These are phyloP conservation scores for Abscondita cerata DNA, from an alignment of 2,888 invertebrate species.

Conservation along the genomic window DNA sequence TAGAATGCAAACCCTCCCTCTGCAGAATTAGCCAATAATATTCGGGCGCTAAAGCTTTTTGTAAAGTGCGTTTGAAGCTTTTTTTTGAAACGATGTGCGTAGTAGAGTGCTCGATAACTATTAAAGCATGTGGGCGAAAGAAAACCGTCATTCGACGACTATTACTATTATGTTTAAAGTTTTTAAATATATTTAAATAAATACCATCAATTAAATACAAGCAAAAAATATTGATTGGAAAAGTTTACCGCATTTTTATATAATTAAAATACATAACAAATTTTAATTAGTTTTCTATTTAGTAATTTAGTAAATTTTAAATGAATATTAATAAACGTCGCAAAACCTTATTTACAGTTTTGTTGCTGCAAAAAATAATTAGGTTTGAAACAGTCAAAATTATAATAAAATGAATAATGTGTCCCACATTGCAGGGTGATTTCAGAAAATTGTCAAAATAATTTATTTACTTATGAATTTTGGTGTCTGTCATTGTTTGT, in stretches of 20 bases:
- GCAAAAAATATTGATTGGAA: too few relatives aligned
- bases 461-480: too few relatives aligned
- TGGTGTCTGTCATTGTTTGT: too few relatives aligned
- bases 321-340: too few relatives aligned
- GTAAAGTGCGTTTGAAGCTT: conserved; percentile 16
- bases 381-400: too few relatives aligned
- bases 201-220: neutral
- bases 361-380: too few relatives aligned
- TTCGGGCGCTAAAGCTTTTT: conserved; percentile 14
- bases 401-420: too few relatives aligned
- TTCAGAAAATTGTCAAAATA: too few relatives aligned
- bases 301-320: neutral
- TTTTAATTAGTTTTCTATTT: conserved; percentile 1
- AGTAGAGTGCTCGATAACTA: conserved; percentile 8
- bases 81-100: conserved; percentile 8
- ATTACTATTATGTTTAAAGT: neutral
- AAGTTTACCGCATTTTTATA: neutral
- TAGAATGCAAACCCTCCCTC: conserved; percentile 28
- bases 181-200: neutral
- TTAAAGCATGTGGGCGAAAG: conserved; percentile 6
- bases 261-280: neutral
- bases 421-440: too few relatives aligned
- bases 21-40: conserved; percentile 28
- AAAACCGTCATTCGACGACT: neutral
- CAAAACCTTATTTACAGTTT: too few relatives aligned